These are phyloP conservation scores for Cygnus buccinator DNA, from an alignment of 2,113 vertebrate species.

Conservation along the genomic window DNA sequence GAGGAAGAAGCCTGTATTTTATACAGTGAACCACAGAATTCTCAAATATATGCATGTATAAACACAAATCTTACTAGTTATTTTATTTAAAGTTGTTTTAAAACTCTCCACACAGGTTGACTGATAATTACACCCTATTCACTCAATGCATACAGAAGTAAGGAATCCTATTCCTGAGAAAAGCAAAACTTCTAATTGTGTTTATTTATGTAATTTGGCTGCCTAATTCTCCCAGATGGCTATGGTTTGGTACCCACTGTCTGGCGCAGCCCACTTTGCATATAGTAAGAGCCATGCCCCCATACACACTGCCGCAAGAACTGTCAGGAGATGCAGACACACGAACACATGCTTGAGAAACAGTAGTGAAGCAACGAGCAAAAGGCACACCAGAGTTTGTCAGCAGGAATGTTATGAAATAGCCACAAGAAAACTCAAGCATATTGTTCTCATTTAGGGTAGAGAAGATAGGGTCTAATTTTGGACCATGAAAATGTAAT, in stretches of 20 bases:
- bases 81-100: neutral
- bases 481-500: constrained; percentile 9
- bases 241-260: neutral
- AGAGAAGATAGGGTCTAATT: constrained; percentile 29
- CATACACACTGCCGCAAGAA: neutral
- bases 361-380: constrained; percentile 27
- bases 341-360: neutral
- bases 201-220: neutral
- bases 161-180: neutral
- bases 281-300: neutral
- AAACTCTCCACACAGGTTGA: neutral
- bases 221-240: neutral
- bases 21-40: neutral
- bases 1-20: neutral
- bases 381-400: constrained; percentile 30
- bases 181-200: neutral
- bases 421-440: constrained; percentile 42
- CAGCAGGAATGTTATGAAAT: constrained; percentile 26
- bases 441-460: constrained; percentile 37
- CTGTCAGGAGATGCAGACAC: neutral
- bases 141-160: neutral
- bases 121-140: neutral
- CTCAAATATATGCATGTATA: neutral
- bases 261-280: neutral
- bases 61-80: neutral